A percentile compares a stretch with the other conserved stretches of the same genome.
Evolutionary conservation across 2,797 vertebrate species (phyloP).

Genomic region (Arnoldichthys spilopterus): DNA sequence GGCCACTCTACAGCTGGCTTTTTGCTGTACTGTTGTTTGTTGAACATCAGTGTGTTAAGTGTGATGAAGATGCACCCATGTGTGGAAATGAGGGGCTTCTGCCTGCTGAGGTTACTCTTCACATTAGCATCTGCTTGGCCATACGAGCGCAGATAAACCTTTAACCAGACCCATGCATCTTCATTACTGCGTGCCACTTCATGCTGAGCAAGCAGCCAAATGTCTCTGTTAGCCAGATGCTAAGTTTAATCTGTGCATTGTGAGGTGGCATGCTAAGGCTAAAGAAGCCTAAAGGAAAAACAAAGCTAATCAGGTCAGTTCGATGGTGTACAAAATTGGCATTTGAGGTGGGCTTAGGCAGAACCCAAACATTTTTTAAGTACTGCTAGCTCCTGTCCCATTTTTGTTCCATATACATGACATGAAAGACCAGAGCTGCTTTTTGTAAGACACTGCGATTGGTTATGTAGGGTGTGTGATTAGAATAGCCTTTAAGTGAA

Average conservation of each 20-base stretch:
- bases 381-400: background rate
- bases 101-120: conserved; percentile 59
- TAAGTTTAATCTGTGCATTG: conserved; percentile 44
- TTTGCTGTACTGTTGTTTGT: conserved; percentile 15
- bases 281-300: conserved; percentile 21
- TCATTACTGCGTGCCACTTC: conserved; percentile 78
- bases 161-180: conserved; percentile 77
- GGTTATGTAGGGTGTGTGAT: background rate
- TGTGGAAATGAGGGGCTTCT: conserved; percentile 53
- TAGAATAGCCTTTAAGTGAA: background rate
- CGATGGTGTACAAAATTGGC: background rate
- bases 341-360: background rate
- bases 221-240: conserved; percentile 60
- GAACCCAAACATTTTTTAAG: background rate
- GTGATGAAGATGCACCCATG: conserved; percentile 51
- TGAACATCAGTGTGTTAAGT: conserved; percentile 42
- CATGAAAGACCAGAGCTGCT: background rate
- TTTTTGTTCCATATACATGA: conserved; percentile 3
- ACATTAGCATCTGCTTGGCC: conserved; percentile 79
- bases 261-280: conserved; percentile 38
- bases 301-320: conserved; percentile 1
- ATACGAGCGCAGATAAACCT: conserved; percentile 75
- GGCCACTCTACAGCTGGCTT: conserved; percentile 33
- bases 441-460: background rate
- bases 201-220: conserved; percentile 73